Percentiles rank a stretch among this genome's conserved stretches.
Evolutionary conservation across 2,888 invertebrate genomes (phyloP).

Genomic region (Tortrix viridana): DNA sequence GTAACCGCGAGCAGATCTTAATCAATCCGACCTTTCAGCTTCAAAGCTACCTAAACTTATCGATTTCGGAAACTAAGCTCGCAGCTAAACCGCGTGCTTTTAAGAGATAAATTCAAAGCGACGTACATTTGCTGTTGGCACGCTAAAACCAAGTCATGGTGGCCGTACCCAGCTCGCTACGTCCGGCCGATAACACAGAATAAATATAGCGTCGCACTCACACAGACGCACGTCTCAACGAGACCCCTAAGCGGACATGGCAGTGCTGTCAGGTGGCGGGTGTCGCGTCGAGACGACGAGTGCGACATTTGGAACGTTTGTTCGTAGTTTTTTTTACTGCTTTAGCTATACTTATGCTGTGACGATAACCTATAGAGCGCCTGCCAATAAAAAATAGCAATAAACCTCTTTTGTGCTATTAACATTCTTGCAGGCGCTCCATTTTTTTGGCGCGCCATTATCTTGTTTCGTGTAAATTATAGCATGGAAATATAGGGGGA

Average conservation of each 20-base stretch:
- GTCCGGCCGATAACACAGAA: conserved; percentile 44
- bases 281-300: too few relatives aligned
- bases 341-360: too few relatives aligned
- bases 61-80: conserved; percentile 44
- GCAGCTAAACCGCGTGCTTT: conserved; percentile 31
- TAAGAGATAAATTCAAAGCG: conserved; percentile 33
- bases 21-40: conserved; percentile 47
- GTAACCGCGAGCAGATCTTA: conserved; percentile 8
- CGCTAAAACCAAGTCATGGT: conserved; percentile 38
- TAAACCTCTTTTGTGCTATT: conserved; percentile 46
- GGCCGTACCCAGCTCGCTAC: background rate
- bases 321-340: too few relatives aligned
- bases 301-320: too few relatives aligned
- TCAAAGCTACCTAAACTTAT: conserved; percentile 49
- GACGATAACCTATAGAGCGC: conserved; percentile 49
- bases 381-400: conserved; percentile 58
- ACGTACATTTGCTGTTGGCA: conserved; percentile 35
- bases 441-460: conserved; percentile 42
- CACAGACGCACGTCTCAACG: too few relatives aligned
- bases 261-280: too few relatives aligned
- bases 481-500: conserved; percentile 22
- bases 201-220: too few relatives aligned
- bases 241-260: too few relatives aligned
- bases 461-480: conserved; percentile 39
- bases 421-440: conserved; percentile 54